These are phyloP conservation scores for Xerus rutilus DNA, from an alignment of 2,797 vertebrate genomes.

Conservation along the genomic window DNA sequence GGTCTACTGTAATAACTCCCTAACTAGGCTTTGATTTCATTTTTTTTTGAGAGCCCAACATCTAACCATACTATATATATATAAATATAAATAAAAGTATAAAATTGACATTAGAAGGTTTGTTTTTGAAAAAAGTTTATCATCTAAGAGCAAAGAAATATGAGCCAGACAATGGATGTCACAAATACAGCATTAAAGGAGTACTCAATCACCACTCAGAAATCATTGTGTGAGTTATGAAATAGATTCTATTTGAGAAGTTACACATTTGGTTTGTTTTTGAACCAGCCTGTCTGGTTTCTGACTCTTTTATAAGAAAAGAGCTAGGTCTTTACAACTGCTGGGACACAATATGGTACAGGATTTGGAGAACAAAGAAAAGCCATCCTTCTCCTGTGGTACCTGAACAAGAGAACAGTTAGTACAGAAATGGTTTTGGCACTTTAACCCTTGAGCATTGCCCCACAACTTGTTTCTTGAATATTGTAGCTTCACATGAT, in stretches of 20 bases:
- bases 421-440: slow-evolving; percentile 82
- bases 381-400: not conserved
- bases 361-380: slow-evolving; percentile 49
- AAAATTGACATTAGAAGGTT: slow-evolving; percentile 82
- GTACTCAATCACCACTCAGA: slow-evolving; percentile 38
- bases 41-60: slow-evolving; percentile 55
- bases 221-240: slow-evolving; percentile 38
- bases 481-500: slow-evolving; percentile 70
- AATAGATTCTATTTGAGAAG: slow-evolving; percentile 44
- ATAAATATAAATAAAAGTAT: slow-evolving; percentile 71
- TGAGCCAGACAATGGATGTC: slow-evolving; percentile 72
- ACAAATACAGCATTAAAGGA: slow-evolving; percentile 69
- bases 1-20: not conserved
- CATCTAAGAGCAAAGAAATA: slow-evolving; percentile 73
- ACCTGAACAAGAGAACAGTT: slow-evolving; percentile 65
- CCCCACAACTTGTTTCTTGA: slow-evolving; percentile 72
- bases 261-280: slow-evolving; percentile 45
- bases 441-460: slow-evolving; percentile 75
- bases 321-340: slow-evolving; percentile 42
- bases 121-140: slow-evolving; percentile 71
- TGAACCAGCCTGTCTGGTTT: slow-evolving; percentile 49
- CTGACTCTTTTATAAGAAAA: slow-evolving; percentile 53
- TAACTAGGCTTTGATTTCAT: not conserved
- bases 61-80: slow-evolving; percentile 72
- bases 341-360: slow-evolving; percentile 36